Evolutionary conservation across 2,113 vertebrate species (phyloP).

Genomic region (Plecturocebus donacophilus): DNA sequence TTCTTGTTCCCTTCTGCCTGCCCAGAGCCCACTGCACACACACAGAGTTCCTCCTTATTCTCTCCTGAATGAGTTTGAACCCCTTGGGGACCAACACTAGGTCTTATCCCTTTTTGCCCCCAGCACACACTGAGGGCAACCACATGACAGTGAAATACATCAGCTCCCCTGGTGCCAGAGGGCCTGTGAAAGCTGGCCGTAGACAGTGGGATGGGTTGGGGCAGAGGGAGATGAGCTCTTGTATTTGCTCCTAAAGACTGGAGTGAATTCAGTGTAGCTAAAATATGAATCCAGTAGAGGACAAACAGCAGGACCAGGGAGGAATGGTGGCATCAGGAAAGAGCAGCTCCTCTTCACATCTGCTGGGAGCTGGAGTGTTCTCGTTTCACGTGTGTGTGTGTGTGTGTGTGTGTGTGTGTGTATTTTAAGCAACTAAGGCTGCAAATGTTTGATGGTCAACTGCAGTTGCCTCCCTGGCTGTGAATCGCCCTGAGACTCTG

Average conservation of each 20-base stretch:
- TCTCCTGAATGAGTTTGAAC: background rate
- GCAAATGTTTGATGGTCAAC: background rate
- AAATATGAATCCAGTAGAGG: background rate
- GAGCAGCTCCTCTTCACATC: background rate
- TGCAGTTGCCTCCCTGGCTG: background rate
- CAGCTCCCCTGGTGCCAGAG: background rate
- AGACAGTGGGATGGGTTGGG: fast-evolving
- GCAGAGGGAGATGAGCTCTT: too few species aligned
- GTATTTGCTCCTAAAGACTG: too few species aligned
- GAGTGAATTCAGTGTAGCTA: background rate
- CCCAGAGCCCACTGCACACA: background rate
- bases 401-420: background rate
- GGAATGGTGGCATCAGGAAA: background rate
- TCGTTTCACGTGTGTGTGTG: too few species aligned
- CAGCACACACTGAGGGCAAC: background rate
- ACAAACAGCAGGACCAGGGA: background rate
- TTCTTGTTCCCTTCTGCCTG: background rate
- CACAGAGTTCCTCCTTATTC: background rate
- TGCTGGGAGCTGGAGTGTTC: fast-evolving
- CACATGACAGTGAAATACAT: fast-evolving
- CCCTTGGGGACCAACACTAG: background rate
- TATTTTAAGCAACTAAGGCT: background rate
- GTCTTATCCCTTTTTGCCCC: background rate
- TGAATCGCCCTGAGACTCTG: background rate
- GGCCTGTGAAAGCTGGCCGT: fast-evolving